Evolutionary conservation across 2,113 vertebrate species (phyloP).

Genomic region (Drymodes brunneopygia): DNA sequence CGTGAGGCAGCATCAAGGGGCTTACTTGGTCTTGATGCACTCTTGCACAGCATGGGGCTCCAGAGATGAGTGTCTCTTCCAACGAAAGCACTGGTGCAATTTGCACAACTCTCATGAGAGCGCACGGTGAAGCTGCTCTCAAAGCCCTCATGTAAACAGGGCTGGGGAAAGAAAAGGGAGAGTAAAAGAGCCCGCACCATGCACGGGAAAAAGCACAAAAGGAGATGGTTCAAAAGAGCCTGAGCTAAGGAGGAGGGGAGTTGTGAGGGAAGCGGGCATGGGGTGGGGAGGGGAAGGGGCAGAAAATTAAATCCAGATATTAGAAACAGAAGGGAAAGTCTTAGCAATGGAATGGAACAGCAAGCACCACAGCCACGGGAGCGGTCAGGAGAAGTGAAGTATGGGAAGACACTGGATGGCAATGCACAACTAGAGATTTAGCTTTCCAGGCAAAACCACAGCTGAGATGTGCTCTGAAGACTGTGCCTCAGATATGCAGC

Average conservation of each 20-base stretch:
- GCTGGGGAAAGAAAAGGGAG: slow-evolving; percentile 64
- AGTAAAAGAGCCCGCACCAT: slow-evolving; percentile 65
- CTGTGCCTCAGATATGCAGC: background rate
- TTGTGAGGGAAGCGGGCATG: background rate
- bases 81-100: slow-evolving; percentile 77
- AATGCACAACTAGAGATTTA: slow-evolving; percentile 28
- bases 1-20: slow-evolving; percentile 81
- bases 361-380: background rate
- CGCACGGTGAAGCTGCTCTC: slow-evolving; percentile 67
- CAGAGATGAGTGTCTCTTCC: slow-evolving; percentile 78
- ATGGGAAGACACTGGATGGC: slow-evolving; percentile 46
- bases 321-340: slow-evolving; percentile 44
- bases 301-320: slow-evolving; percentile 68
- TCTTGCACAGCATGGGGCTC: slow-evolving; percentile 78
- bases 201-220: slow-evolving; percentile 68
- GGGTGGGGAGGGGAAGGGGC: background rate
- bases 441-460: background rate
- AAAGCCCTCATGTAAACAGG: slow-evolving; percentile 74
- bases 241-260: slow-evolving; percentile 56
- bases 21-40: slow-evolving; percentile 84
- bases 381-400: slow-evolving; percentile 12
- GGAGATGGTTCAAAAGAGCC: slow-evolving; percentile 69
- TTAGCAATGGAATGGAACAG: background rate
- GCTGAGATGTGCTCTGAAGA: background rate
- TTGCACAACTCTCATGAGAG: slow-evolving; percentile 78